Percentiles rank a stretch among this genome's conserved stretches.
These are phyloP conservation scores for Tokudaia tokunoshimensis DNA, from an alignment of 2,797 vertebrate genomes.

Conservation along the genomic window DNA sequence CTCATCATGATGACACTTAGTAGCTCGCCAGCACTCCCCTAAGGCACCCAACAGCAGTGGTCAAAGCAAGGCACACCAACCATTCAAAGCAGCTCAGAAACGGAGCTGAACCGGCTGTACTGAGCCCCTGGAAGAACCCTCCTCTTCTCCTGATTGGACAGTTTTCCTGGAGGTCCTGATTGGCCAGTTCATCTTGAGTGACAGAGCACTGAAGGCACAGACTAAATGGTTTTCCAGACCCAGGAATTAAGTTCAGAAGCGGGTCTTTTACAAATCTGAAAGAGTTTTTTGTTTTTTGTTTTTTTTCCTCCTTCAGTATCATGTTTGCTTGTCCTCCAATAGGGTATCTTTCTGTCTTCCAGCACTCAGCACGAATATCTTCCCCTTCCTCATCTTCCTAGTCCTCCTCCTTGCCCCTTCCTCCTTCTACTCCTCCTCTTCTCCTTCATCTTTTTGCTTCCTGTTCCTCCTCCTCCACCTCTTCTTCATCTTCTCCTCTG, in stretches of 20 bases:
- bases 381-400: too few relatives aligned
- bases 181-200: neutral
- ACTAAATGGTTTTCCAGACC: neutral
- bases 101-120: neutral
- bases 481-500: too few relatives aligned
- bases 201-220: neutral
- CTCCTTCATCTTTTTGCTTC: too few relatives aligned
- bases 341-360: too few relatives aligned
- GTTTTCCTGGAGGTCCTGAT: neutral
- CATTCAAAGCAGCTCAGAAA: neutral
- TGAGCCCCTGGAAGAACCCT: neutral
- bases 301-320: neutral
- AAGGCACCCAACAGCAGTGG: neutral
- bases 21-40: neutral
- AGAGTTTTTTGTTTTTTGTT: neutral
- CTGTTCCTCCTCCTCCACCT: too few relatives aligned
- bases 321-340: too few relatives aligned
- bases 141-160: neutral
- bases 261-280: neutral
- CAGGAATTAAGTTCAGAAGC: neutral
- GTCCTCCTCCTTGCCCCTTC: too few relatives aligned
- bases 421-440: too few relatives aligned
- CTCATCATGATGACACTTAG: neutral
- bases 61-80: neutral
- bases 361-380: too few relatives aligned